These are phyloP conservation scores for Periplaneta americana DNA, from an alignment of 1,140 invertebrate genomes.

Conservation along the genomic window DNA sequence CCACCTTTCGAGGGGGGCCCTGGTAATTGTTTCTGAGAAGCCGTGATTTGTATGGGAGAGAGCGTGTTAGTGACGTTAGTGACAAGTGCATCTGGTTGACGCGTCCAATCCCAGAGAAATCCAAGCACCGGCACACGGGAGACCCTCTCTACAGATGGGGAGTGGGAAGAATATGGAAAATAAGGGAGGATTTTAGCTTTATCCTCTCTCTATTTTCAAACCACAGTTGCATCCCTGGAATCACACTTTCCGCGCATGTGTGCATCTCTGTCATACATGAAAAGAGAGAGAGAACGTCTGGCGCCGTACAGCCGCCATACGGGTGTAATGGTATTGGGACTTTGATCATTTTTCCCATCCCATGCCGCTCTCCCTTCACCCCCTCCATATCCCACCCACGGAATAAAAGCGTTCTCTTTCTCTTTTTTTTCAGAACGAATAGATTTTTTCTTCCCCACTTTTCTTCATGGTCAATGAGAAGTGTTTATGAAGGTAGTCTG, in stretches of 20 bases:
- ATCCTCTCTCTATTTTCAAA: background rate
- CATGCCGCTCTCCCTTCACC: background rate
- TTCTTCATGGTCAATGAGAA: slow-evolving; percentile 15
- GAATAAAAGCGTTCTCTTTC: background rate
- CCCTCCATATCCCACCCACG: background rate
- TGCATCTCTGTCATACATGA: background rate
- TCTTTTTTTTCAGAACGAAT: background rate
- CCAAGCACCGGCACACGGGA: too few species aligned
- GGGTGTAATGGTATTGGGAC: background rate
- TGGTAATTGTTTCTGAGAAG: background rate
- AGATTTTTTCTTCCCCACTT: background rate
- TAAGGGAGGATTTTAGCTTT: background rate
- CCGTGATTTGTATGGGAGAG: background rate
- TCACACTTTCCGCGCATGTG: too few species aligned
- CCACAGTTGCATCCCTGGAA: background rate
- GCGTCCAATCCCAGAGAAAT: too few species aligned
- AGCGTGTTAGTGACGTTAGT: background rate
- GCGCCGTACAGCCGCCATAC: background rate
- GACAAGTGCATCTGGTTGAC: background rate
- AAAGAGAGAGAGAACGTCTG: too few species aligned
- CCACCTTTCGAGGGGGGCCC: background rate
- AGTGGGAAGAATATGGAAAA: background rate
- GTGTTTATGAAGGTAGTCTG: slow-evolving; percentile 16
- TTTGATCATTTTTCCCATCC: background rate
- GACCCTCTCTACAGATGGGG: too few species aligned